phyloP scores from a whole-genome alignment of 1,140 invertebrate species.

The Bombus superbus region DNA sequence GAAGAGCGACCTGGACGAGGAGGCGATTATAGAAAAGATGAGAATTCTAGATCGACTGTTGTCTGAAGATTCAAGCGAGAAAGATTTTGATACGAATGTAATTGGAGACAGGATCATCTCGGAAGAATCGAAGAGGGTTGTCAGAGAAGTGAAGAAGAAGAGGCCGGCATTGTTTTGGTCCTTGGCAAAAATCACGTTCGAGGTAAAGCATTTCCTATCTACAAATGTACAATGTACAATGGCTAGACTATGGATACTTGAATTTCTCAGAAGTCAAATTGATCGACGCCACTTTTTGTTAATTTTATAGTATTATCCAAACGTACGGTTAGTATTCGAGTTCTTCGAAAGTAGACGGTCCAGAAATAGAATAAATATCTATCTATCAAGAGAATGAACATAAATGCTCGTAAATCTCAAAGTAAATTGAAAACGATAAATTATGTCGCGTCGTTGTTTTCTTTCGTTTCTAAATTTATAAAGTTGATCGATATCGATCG shows the following conservation, averaged over 20 bases:
- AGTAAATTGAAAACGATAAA: no score
- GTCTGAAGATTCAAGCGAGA: conserved; percentile 10
- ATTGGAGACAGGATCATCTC: conserved; percentile 45
- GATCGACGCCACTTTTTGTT: no score
- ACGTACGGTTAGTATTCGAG: no score
- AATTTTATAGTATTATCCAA: no score
- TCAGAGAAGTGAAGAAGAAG: conserved; percentile 73
- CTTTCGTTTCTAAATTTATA: no score
- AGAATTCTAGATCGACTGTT: conserved; percentile 36
- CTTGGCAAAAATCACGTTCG: conserved; percentile 78
- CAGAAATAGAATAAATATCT: no score
- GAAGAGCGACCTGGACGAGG: background rate
- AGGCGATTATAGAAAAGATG: conserved; percentile 42
- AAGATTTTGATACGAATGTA: background rate
- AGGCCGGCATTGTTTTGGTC: conserved; percentile 83
- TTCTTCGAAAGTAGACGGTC: no score
- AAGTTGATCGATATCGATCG: no score
- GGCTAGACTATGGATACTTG: background rate
- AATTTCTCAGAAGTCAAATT: background rate
- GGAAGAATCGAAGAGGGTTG: conserved; percentile 68
- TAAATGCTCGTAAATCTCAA: no score
- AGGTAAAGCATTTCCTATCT: conserved; percentile 69
- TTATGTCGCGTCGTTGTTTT: no score
- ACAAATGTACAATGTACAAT: accelerated
- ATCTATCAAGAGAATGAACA: no score